Conservation (phyloP, 92 coral and sea anemone genomes). For the Epizoanthus rinbou region DNA sequence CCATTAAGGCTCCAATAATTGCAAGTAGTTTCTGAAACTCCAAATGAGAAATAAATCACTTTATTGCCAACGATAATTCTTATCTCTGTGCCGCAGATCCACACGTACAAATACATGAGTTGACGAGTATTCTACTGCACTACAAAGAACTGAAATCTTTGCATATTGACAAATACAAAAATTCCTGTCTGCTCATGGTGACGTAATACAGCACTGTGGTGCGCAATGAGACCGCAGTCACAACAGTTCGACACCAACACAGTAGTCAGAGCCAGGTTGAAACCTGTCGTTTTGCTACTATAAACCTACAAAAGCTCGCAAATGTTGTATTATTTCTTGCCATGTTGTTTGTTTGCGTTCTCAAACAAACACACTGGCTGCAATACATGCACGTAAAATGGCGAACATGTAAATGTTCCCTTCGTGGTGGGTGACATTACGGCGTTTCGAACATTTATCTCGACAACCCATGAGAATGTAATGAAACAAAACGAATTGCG, state of each 20-base stretch:
- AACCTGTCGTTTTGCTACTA: not conserved
- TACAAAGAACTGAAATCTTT: slow-evolving; percentile 12
- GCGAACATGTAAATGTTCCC: not conserved
- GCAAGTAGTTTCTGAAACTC: not conserved
- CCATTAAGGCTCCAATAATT: not conserved
- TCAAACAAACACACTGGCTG: slow-evolving; percentile 16
- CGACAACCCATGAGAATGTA: slow-evolving; percentile 9
- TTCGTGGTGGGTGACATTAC: not conserved
- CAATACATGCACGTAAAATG: slow-evolving; percentile 27
- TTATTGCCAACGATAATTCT: not conserved
- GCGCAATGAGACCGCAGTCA: too few species aligned
- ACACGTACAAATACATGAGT: not conserved
- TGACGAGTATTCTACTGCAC: slow-evolving; percentile 23
- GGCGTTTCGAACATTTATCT: not conserved
- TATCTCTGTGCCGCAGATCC: not conserved
- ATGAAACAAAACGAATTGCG: slow-evolving; percentile 11
- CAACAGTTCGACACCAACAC: not conserved
- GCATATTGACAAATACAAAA: not conserved
- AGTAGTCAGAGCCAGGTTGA: not conserved
- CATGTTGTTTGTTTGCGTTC: slow-evolving; percentile 28
- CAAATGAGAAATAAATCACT: not conserved
- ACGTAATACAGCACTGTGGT: too few species aligned
- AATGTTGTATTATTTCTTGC: not conserved
- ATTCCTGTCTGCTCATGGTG: not conserved
- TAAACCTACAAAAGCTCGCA: not conserved